Percentiles rank a stretch among this genome's conserved stretches.
These are phyloP conservation scores for Holacanthella duospinosa DNA, from an alignment of 2,888 invertebrate genomes.

Conservation along the genomic window DNA sequence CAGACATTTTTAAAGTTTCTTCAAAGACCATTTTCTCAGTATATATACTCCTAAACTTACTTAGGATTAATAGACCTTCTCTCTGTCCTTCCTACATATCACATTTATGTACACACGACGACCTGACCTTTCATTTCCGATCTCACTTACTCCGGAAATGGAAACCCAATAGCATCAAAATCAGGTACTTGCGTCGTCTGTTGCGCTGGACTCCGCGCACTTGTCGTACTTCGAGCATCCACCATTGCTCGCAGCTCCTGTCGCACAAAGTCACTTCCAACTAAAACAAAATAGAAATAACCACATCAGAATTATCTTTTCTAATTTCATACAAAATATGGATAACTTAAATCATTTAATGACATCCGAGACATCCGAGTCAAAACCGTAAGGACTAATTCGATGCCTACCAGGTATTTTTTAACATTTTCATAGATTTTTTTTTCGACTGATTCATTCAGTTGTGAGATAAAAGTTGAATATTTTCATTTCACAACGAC, in stretches of 20 bases:
- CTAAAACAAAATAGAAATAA: conserved; percentile 4
- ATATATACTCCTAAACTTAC: no score
- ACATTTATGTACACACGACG: not conserved
- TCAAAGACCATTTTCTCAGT: not conserved
- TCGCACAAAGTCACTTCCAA: conserved; percentile 62
- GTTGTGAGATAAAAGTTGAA: no score
- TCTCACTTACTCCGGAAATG: conserved; percentile 1
- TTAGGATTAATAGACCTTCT: not conserved
- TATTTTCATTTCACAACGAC: no score
- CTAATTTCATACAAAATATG: no score
- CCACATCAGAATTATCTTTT: not conserved
- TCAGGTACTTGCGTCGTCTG: conserved; percentile 30
- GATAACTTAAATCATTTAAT: no score
- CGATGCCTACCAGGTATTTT: no score
- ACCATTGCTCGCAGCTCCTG: conserved; percentile 83
- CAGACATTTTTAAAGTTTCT: not conserved
- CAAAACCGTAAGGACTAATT: no score
- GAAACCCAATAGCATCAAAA: conserved; percentile 30
- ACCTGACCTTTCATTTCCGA: not conserved
- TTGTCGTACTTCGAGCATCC: conserved; percentile 54
- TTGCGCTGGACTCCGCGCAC: not conserved
- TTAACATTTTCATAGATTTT: no score
- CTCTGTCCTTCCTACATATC: not conserved
- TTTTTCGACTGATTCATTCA: no score
- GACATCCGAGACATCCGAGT: no score